Evolutionary conservation across 1,140 invertebrate species (phyloP), one percentile per base, ranked within the genome.

Genomic region (Ridgeia piscesae): DNA sequence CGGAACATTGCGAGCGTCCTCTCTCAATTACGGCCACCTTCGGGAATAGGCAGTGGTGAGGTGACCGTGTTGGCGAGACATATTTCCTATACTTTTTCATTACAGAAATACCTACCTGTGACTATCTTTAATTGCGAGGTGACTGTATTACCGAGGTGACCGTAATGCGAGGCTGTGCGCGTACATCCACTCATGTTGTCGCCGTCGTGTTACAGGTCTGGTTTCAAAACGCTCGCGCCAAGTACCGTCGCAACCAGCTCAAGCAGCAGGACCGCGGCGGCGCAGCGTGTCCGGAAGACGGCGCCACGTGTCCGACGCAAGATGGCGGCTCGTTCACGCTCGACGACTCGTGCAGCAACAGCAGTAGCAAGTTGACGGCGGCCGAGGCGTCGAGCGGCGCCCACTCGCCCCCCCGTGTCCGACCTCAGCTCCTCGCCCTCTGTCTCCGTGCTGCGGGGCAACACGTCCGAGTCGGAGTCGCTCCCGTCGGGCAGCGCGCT

Each of bases 201-300:
- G 42, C 42, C 42, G 42, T 21, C 33, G 11, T 91, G 33, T 50
- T 92, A 9, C 97, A 99, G 99, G 99, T 99, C 91, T 99, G 99
- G 99, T 99, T 99, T 97, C 99, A 99, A 97, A 99, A 99, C 96
- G 98, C 98, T 34, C 97, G 99, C 91, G 99, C 99, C 94, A 99
- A 99, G 97, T 99, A 98, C 98, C 97, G 99, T 94, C 97, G 99
- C 93, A 98, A 98, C 97, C 97, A 98, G 96, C 97, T 98, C 94
- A 98, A 98, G 95, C 97, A 98, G 94, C 97, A 98, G 94, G 97
- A 94, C 34, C 89, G 91, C n/a, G n/a, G n/a, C n/a, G n/a, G n/a
- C 9, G 9, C 33, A 14, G 91, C 91, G 34, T 33, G 34, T 14
- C 9, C 21, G 33, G 34, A 91, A 8, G 91, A 91, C 33, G 35